A percentile compares a stretch with the other conserved stretches of the same genome.
phyloP scores from a whole-genome alignment of 2,888 invertebrate species.

The Peribatodes rhomboidaria region DNA sequence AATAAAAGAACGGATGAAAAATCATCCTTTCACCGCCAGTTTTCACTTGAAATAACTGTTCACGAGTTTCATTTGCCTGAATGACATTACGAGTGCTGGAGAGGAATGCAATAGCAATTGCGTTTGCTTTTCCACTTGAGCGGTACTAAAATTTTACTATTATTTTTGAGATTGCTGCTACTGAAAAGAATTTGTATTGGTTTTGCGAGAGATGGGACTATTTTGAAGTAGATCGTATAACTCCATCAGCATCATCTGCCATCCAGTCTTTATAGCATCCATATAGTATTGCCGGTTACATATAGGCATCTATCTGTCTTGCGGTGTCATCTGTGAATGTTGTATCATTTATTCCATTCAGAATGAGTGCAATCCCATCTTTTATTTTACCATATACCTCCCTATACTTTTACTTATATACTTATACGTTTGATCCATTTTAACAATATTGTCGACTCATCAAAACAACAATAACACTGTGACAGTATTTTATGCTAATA shows the following conservation, averaged over 20 bases:
- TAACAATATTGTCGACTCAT: too few species aligned
- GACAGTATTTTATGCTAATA: too few species aligned
- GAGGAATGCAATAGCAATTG: conserved; percentile 32
- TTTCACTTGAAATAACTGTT: conserved; percentile 46
- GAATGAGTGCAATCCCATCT: too few species aligned
- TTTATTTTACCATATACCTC: too few species aligned
- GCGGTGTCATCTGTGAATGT: too few species aligned
- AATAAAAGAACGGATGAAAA: conserved; percentile 46
- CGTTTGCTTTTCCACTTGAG: conserved; percentile 10
- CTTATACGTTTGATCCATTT: too few species aligned
- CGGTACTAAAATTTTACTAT: conserved; percentile 17
- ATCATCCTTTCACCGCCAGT: conserved; percentile 46
- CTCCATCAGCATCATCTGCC: neutral
- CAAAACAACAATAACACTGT: too few species aligned
- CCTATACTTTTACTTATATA: too few species aligned
- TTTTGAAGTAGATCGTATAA: neutral
- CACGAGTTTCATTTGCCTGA: conserved; percentile 43
- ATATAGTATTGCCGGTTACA: too few species aligned
- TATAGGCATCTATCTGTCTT: too few species aligned
- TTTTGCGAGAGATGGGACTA: neutral
- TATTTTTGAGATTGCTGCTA: neutral
- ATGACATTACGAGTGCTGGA: conserved; percentile 42
- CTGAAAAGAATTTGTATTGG: neutral
- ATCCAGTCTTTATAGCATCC: too few species aligned
- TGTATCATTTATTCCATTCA: too few species aligned